Conservation (phyloP, 2,888 invertebrate species). For the Chrysina gloriosa region DNA sequence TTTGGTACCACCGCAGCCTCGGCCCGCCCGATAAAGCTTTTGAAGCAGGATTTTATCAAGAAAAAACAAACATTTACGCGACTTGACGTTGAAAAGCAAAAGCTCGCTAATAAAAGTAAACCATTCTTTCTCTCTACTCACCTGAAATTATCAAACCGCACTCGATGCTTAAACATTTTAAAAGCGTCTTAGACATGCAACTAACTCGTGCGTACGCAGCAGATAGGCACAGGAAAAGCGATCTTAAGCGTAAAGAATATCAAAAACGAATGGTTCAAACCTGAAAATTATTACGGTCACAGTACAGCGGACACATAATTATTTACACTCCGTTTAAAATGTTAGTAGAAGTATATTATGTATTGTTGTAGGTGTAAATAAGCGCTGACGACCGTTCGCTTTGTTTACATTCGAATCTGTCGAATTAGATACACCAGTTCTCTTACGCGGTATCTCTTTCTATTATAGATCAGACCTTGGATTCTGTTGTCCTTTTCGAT, state of each 20-base stretch:
- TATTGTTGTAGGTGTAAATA: slow-evolving; percentile 4
- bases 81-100: too few relatives aligned
- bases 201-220: background rate
- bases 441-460: slow-evolving; percentile 1
- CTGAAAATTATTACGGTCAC: background rate
- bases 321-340: slow-evolving; percentile 18
- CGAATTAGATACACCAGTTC: slow-evolving; percentile 1
- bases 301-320: slow-evolving; percentile 9
- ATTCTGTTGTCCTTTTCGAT: background rate
- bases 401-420: slow-evolving; percentile 23
- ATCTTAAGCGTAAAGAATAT: background rate
- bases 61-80: too few relatives aligned
- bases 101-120: background rate
- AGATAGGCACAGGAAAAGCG: background rate
- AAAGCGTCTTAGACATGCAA: too few relatives aligned
- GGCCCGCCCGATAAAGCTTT: too few relatives aligned
- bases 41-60: too few relatives aligned
- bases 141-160: background rate
- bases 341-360: background rate
- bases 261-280: background rate
- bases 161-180: slow-evolving; percentile 5
- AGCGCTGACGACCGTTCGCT: background rate
- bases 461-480: slow-evolving; percentile 26
- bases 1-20: too few relatives aligned
- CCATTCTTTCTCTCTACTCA: background rate